A percentile compares a stretch with the other conserved stretches of the same genome.
Conservation (phyloP, 2,888 invertebrate species). For the Physocephala rufipes region DNA sequence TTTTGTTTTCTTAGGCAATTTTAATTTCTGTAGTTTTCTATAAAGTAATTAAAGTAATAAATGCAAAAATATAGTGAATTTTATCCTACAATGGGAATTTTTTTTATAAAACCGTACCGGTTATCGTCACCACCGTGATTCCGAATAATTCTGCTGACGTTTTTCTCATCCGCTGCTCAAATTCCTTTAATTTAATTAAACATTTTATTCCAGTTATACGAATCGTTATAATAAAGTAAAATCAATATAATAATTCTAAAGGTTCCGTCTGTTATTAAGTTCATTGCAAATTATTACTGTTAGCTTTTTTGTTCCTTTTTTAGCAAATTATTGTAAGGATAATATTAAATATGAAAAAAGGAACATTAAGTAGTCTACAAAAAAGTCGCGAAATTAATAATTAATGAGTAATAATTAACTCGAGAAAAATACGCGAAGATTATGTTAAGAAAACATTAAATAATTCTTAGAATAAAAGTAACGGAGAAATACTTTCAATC, state of each 20-base stretch:
- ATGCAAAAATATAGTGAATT: neutral
- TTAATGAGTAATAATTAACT: neutral
- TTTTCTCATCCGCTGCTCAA: neutral
- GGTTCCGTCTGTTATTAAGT: slow-evolving; percentile 62
- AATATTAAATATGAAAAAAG: neutral
- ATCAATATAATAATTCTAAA: slow-evolving; percentile 65
- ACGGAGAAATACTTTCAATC: too few relatives aligned
- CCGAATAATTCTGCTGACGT: neutral
- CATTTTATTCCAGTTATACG: slow-evolving; percentile 66
- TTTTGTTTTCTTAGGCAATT: neutral
- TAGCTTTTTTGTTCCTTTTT: slow-evolving; percentile 46
- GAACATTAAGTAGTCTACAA: too few relatives aligned
- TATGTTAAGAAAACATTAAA: neutral
- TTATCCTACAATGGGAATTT: neutral
- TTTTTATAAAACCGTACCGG: neutral
- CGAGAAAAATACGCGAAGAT: neutral
- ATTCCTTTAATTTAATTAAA: slow-evolving; percentile 51
- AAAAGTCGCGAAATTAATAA: too few relatives aligned
- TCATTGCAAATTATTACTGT: slow-evolving; percentile 49
- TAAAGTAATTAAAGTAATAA: too few relatives aligned
- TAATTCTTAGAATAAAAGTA: neutral
- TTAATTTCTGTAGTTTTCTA: neutral
- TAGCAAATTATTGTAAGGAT: slow-evolving; percentile 53
- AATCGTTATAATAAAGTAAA: slow-evolving; percentile 67
- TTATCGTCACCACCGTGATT: neutral